phyloP scores from a whole-genome alignment of 2,797 vertebrate species.

The Bufotes viridis region DNA sequence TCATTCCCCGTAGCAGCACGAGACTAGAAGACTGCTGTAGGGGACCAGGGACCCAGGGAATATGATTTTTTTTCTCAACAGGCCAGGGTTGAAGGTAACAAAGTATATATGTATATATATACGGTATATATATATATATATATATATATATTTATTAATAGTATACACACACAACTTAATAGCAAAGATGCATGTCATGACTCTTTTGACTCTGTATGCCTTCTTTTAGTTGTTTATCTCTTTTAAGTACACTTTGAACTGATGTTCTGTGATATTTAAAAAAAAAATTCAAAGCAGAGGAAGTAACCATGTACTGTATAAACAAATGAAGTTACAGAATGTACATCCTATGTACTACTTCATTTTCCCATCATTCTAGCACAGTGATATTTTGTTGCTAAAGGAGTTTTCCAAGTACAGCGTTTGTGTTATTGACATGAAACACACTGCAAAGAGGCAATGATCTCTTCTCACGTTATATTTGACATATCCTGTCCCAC shows the following conservation, averaged over 20 bases:
- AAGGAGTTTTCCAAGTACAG: neutral
- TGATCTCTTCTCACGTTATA: neutral
- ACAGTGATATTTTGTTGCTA: neutral
- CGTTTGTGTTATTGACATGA: neutral
- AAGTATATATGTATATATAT: too few species aligned
- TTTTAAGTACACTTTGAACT: neutral
- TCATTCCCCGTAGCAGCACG: too few species aligned
- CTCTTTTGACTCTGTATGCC: neutral
- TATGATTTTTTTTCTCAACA: too few species aligned
- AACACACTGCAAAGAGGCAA: neutral
- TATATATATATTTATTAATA: too few species aligned
- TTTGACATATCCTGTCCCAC: too few species aligned
- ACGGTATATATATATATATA: too few species aligned
- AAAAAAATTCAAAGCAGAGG: constrained; percentile 29
- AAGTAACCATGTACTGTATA: constrained; percentile 4
- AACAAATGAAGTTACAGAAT: constrained; percentile 23
- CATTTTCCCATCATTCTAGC: constrained; percentile 8
- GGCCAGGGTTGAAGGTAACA: too few species aligned
- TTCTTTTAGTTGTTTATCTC: neutral
- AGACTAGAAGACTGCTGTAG: too few species aligned
- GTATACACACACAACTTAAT: too few species aligned
- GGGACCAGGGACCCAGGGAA: too few species aligned
- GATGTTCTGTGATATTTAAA: constrained; percentile 11
- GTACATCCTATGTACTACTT: neutral
- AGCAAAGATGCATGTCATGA: neutral